These are phyloP conservation scores for Empidonax traillii DNA, from an alignment of 2,113 vertebrate species.

Conservation along the genomic window DNA sequence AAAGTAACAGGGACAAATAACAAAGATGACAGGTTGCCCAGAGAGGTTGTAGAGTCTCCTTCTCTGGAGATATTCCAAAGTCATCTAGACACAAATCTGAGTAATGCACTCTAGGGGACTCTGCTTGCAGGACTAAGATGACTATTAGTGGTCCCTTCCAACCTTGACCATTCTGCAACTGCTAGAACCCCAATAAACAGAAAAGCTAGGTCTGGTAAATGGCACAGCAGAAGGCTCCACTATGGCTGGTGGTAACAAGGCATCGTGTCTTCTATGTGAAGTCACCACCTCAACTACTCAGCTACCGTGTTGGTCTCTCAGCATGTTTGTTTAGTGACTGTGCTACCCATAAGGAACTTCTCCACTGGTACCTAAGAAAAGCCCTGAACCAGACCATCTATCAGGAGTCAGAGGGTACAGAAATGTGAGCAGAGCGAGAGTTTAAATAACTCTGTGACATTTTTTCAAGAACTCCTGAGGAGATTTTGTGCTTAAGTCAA, in stretches of 20 bases:
- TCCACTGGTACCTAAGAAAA: neutral
- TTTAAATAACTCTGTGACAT: neutral
- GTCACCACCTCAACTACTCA: neutral
- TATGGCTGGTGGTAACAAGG: neutral
- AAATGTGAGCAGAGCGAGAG: neutral
- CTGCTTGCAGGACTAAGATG: neutral
- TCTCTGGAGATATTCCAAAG: neutral
- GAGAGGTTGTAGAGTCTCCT: neutral
- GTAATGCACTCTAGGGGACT: fast-evolving
- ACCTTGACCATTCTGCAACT: neutral
- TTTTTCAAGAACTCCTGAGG: neutral
- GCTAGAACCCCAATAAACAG: neutral
- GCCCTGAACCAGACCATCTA: neutral
- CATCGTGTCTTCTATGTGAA: fast-evolving
- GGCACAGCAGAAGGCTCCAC: neutral
- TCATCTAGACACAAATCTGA: neutral
- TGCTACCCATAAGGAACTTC: neutral
- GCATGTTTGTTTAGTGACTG: neutral
- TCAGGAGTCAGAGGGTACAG: neutral
- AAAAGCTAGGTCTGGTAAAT: neutral
- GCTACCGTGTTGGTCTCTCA: neutral
- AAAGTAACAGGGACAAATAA: neutral
- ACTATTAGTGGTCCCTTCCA: neutral
- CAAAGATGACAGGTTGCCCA: neutral
- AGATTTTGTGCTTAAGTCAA: neutral